Percentiles rank a stretch among this genome's conserved stretches.
Conservation (phyloP, 2,113 vertebrate genomes). For the Podilymbus podiceps region DNA sequence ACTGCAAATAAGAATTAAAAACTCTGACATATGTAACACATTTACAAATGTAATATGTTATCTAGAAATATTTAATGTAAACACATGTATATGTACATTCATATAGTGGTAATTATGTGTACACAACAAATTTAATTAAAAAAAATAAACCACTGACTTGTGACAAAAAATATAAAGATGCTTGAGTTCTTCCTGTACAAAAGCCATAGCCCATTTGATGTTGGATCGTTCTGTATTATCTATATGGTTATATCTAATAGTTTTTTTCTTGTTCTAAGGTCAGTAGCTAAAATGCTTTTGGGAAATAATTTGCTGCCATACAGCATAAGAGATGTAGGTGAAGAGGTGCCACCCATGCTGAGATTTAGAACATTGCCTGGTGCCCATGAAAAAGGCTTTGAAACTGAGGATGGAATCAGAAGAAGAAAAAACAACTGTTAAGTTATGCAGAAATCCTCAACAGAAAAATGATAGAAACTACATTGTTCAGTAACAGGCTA, state of each 20-base stretch:
- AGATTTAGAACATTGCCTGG: background rate
- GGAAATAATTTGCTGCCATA: background rate
- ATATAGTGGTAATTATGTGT: background rate
- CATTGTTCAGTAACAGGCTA: background rate
- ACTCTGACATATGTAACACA: background rate
- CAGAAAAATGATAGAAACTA: background rate
- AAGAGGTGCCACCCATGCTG: background rate
- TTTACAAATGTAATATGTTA: background rate
- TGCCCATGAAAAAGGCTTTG: background rate
- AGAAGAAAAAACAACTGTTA: background rate
- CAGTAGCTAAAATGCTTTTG: background rate
- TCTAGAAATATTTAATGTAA: background rate
- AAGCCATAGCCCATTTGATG: background rate
- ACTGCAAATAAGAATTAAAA: background rate
- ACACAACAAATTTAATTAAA: background rate
- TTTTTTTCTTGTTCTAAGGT: background rate
- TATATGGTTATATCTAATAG: background rate
- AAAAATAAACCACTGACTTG: background rate
- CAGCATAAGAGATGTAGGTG: background rate
- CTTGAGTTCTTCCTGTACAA: background rate
- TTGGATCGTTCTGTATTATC: background rate
- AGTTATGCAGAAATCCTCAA: background rate
- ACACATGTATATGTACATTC: background rate
- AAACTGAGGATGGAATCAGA: background rate
- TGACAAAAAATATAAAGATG: background rate